phyloP scores from a whole-genome alignment of 2,113 vertebrate species.

The Drymodes brunneopygia region DNA sequence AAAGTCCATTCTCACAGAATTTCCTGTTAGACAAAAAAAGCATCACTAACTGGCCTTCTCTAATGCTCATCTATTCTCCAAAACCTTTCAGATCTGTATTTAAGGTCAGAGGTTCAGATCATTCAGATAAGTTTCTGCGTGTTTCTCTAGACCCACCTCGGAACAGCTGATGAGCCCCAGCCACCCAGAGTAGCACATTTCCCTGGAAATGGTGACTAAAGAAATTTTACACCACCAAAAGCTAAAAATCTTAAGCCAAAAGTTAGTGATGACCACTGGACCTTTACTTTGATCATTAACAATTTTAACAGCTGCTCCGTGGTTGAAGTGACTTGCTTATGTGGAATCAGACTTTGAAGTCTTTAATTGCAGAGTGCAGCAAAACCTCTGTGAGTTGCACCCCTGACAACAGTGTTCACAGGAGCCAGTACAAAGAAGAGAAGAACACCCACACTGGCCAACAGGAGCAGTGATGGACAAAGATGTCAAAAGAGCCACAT shows the following conservation, averaged over 20 bases:
- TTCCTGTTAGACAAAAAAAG: not conserved
- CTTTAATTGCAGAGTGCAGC: not conserved
- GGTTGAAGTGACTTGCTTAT: not conserved
- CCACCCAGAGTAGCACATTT: not conserved
- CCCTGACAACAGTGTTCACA: not conserved
- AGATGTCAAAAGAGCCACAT: not conserved
- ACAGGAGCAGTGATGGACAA: not conserved
- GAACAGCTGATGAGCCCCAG: not conserved
- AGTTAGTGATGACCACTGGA: not conserved
- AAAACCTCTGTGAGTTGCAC: not conserved
- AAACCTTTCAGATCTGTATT: not conserved
- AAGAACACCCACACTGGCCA: not conserved
- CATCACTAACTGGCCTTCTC: not conserved
- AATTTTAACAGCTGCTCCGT: not conserved
- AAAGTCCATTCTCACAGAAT: not conserved
- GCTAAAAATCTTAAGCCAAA: not conserved
- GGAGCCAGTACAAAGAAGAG: not conserved
- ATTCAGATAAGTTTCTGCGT: not conserved
- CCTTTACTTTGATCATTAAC: not conserved
- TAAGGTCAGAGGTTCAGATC: not conserved
- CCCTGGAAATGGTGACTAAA: not conserved
- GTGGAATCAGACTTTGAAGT: not conserved
- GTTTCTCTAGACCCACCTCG: not conserved
- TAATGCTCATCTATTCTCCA: not conserved
- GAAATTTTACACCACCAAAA: not conserved